phyloP scores from a whole-genome alignment of 2,113 vertebrate genomes.

The Centropristis striata region DNA sequence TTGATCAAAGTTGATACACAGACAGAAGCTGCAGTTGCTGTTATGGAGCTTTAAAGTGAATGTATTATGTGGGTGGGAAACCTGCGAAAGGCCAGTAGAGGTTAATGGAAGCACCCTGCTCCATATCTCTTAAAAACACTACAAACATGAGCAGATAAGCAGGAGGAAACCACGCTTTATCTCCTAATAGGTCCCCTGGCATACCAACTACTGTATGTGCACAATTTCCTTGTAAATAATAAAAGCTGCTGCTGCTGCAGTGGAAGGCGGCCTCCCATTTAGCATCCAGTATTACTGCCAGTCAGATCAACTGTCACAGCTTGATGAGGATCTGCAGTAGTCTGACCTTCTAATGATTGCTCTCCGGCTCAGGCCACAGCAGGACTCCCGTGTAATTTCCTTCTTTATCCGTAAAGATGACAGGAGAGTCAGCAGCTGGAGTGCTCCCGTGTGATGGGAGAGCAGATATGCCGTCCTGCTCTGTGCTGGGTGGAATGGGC shows the following conservation, averaged over 20 bases:
- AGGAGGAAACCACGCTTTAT: not conserved
- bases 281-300: conserved; percentile 23
- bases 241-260: conserved; percentile 23
- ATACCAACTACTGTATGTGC: not conserved
- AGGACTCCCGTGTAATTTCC: conserved; percentile 70
- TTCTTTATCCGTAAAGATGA: conserved; percentile 58
- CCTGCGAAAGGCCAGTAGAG: conserved; percentile 39
- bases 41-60: conserved; percentile 8
- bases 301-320: conserved; percentile 61
- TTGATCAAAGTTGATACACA: conserved; percentile 37
- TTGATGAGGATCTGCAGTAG: conserved; percentile 65
- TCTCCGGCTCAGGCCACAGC: conserved; percentile 63
- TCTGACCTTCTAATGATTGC: conserved; percentile 74
- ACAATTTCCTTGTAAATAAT: conserved; percentile 50
- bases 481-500: conserved; percentile 20
- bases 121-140: conserved; percentile 33
- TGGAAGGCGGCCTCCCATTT: conserved; percentile 28
- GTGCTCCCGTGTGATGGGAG: conserved; percentile 47
- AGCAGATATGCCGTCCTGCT: conserved; percentile 44
- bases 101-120: conserved; percentile 61
- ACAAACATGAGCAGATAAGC: conserved; percentile 23
- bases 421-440: conserved; percentile 61
- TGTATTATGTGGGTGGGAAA: conserved; percentile 15
- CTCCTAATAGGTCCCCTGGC: conserved; percentile 6
- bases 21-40: not conserved